phyloP scores from a whole-genome alignment of 64 coral and sea anemone genomes.

The Pocillopora damicornis region DNA sequence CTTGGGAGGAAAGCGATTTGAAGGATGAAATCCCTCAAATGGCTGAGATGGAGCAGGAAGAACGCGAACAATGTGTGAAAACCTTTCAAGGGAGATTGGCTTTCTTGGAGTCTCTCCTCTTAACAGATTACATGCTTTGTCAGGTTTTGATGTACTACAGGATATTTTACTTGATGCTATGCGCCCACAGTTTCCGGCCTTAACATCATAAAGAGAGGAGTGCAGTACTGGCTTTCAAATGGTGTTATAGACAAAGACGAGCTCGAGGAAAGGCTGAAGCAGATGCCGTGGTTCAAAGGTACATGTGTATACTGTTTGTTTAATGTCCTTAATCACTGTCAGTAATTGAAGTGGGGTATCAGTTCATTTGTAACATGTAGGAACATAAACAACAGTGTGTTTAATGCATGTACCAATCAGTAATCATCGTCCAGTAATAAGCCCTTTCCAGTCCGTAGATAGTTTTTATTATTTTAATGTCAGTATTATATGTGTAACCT shows the following conservation, averaged over 20 bases:
- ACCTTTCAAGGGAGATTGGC: slow-evolving; percentile 34
- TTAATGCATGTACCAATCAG: no score
- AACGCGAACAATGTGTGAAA: slow-evolving; percentile 46
- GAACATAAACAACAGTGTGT: no score
- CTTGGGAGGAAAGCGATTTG: slow-evolving; percentile 53
- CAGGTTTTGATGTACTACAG: slow-evolving; percentile 50
- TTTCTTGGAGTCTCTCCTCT: slow-evolving; percentile 62
- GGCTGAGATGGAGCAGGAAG: slow-evolving; percentile 64
- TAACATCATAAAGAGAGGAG: slow-evolving; percentile 3
- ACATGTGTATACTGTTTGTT: no score
- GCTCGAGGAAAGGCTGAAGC: slow-evolving; percentile 38
- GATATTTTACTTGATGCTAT: neutral
- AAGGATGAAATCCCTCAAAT: slow-evolving; percentile 59
- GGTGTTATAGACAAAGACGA: slow-evolving; percentile 13
- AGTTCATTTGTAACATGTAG: no score
- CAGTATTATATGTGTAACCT: no score
- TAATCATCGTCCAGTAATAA: no score
- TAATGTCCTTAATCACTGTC: no score
- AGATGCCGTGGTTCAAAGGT: slow-evolving; percentile 60
- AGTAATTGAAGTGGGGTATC: no score
- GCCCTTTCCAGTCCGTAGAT: no score
- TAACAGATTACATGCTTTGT: slow-evolving; percentile 57
- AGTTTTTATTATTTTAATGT: no score
- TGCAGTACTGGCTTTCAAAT: slow-evolving; percentile 29
- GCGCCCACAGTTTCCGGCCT: neutral